Percentiles rank a stretch among this genome's conserved stretches.
Conservation (phyloP, 2,797 vertebrate genomes). For the Centropyge bicolor region DNA sequence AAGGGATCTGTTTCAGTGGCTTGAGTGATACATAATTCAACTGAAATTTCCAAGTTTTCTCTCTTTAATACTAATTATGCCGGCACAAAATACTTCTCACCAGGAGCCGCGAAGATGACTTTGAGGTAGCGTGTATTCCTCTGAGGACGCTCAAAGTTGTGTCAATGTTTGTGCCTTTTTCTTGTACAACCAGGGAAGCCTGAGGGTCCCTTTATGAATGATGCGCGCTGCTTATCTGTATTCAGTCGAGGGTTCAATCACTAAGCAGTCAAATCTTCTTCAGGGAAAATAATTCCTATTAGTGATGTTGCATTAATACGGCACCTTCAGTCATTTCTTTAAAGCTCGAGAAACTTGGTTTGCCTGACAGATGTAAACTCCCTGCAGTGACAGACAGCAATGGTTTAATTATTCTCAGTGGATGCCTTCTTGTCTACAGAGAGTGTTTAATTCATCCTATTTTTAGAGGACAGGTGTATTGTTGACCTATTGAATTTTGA, state of each 20-base stretch:
- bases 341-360: constrained; percentile 66
- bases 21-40: constrained; percentile 37
- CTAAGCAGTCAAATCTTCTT: constrained; percentile 59
- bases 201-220: constrained; percentile 56
- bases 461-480: constrained; percentile 4
- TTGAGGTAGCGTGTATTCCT: constrained; percentile 57
- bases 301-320: constrained; percentile 76
- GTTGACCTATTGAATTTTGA: constrained; percentile 43
- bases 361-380: constrained; percentile 60
- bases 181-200: constrained; percentile 46
- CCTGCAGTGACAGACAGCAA: constrained; percentile 52
- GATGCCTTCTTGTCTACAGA: constrained; percentile 47
- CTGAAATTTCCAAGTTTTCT: constrained; percentile 1
- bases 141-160: constrained; percentile 44
- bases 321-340: constrained; percentile 72
- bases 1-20: constrained; percentile 3
- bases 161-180: constrained; percentile 53
- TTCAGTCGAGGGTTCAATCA: constrained; percentile 62
- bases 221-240: constrained; percentile 58
- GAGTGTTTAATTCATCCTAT: constrained; percentile 26
- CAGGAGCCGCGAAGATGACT: constrained; percentile 45
- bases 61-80: constrained; percentile 34
- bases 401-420: constrained; percentile 71
- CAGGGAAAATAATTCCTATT: constrained; percentile 72
- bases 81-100: constrained; percentile 37